phyloP scores from a whole-genome alignment of 1,140 invertebrate genomes.

The Meloidogyne floridensis region DNA sequence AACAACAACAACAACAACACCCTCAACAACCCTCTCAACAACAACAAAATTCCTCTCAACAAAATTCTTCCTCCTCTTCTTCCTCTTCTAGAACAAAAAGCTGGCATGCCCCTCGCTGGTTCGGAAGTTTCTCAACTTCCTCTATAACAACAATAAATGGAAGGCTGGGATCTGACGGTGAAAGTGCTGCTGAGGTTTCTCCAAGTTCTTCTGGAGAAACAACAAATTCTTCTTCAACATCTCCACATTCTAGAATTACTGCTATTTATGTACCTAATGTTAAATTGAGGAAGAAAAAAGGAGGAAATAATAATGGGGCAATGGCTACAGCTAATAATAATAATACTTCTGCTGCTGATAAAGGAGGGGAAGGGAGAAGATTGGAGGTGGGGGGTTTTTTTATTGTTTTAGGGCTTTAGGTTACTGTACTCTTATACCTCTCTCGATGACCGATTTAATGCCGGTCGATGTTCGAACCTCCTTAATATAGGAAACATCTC shows the following conservation, averaged over 20 bases:
- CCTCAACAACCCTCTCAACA: background rate
- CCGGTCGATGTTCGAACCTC: too few relatives aligned
- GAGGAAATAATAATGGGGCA: constrained; percentile 11
- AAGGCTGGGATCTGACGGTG: constrained; percentile 66
- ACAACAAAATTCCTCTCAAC: too few relatives aligned
- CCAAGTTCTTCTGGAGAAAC: constrained; percentile 60
- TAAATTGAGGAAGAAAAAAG: constrained; percentile 63
- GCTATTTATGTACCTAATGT: constrained; percentile 59
- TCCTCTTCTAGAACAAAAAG: constrained; percentile 24
- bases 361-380: constrained; percentile 66
- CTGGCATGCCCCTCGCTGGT: constrained; percentile 31
- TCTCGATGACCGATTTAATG: too few relatives aligned
- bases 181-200: constrained; percentile 66
- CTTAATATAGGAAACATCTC: too few relatives aligned
- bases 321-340: constrained; percentile 26
- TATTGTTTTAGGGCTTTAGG: too few relatives aligned
- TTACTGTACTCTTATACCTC: too few relatives aligned
- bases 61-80: background rate
- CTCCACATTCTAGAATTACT: background rate
- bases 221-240: background rate
- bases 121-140: constrained; percentile 11
- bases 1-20: constrained; percentile 1
- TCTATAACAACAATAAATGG: constrained; percentile 2
- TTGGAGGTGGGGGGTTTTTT: background rate
- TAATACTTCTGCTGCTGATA: constrained; percentile 34